These are phyloP conservation scores for Leucania comma DNA, from an alignment of 2,888 invertebrate species.

Conservation along the genomic window DNA sequence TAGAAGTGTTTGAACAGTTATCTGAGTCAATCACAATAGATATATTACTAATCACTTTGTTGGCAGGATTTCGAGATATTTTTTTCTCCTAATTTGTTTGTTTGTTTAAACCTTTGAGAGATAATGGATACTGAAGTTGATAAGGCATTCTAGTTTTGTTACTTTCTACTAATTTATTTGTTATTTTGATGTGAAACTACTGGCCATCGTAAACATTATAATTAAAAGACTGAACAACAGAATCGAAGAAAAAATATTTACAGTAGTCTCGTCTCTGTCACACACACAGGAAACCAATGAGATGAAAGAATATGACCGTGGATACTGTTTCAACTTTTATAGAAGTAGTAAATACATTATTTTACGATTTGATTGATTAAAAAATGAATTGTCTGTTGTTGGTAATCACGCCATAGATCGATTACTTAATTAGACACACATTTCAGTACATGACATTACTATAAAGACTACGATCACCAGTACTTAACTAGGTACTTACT, in stretches of 20 bases:
- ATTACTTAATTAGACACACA: no score
- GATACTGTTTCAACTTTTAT: not conserved
- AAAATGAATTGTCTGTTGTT: no score
- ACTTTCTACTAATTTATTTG: constrained; percentile 1
- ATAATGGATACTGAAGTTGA: no score
- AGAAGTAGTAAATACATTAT: no score
- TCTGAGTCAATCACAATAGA: constrained; percentile 56
- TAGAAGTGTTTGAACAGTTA: constrained; percentile 50
- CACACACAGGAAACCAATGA: not conserved
- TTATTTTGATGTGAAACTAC: not conserved
- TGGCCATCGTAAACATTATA: no score
- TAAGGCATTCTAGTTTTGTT: constrained; percentile 25
- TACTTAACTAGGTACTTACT: no score
- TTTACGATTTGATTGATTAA: no score
- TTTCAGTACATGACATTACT: no score
- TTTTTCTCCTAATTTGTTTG: constrained; percentile 44
- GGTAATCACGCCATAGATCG: no score
- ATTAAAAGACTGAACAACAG: no score
- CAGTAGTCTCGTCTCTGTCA: constrained; percentile 2
- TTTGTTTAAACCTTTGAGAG: constrained; percentile 33
- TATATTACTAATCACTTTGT: constrained; percentile 74
- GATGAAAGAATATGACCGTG: not conserved
- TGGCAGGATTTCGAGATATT: constrained; percentile 62
- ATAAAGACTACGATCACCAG: no score
- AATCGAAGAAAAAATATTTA: not conserved